These are phyloP conservation scores for Melanaphis sacchari DNA, from an alignment of 1,140 invertebrate genomes.

Conservation along the genomic window DNA sequence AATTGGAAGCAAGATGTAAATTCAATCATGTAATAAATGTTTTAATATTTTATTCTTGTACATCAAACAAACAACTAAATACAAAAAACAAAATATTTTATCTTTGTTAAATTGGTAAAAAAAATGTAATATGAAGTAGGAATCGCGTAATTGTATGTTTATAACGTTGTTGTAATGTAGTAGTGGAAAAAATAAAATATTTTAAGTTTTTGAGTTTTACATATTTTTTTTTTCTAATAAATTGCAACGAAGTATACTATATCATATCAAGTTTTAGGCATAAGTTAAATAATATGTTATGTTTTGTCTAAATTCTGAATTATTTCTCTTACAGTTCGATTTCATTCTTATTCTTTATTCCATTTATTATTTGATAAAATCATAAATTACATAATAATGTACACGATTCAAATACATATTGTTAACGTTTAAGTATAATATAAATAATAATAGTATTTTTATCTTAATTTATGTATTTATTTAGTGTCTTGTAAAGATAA, in stretches of 20 bases:
- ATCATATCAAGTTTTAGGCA: background rate
- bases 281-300: background rate
- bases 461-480: slow-evolving; percentile 11
- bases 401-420: background rate
- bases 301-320: background rate
- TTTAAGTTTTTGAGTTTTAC: background rate
- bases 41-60: background rate
- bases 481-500: slow-evolving; percentile 12
- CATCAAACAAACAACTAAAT: background rate
- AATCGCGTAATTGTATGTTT: background rate
- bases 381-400: background rate
- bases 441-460: slow-evolving; percentile 24
- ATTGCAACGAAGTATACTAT: background rate
- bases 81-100: background rate
- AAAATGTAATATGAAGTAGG: background rate
- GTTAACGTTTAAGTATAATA: background rate
- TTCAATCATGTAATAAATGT: background rate
- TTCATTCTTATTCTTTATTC: background rate
- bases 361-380: background rate
- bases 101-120: no score
- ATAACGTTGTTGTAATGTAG: background rate
- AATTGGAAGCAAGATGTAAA: background rate
- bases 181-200: background rate
- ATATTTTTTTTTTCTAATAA: background rate
- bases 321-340: background rate